Evolutionary conservation across 1,140 invertebrate species (phyloP).

Genomic region (Harpegnathos saltator): DNA sequence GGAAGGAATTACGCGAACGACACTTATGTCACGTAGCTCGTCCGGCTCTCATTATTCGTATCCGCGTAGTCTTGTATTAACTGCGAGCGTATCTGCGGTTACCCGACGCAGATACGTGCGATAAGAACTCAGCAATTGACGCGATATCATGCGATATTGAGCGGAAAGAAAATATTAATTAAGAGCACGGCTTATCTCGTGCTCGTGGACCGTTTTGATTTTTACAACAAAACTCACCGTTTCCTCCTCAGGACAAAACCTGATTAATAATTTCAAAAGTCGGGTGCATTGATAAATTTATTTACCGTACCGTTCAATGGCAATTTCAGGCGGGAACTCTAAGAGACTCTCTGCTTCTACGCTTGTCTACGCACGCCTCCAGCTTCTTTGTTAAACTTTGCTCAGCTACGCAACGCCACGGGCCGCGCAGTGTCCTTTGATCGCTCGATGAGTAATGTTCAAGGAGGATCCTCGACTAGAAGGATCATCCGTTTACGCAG

Average conservation of each 20-base stretch:
- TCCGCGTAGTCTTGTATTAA: no score
- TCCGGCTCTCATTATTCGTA: no score
- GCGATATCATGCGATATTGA: background rate
- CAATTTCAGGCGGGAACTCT: background rate
- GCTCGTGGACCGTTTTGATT: background rate
- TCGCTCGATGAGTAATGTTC: background rate
- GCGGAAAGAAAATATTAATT: background rate
- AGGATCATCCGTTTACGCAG: slow-evolving; percentile 6
- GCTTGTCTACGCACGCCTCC: background rate
- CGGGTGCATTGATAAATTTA: background rate
- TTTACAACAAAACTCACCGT: background rate
- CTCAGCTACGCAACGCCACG: background rate
- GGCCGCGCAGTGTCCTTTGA: background rate
- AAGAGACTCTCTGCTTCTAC: background rate
- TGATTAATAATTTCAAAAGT: background rate
- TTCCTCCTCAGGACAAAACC: no score
- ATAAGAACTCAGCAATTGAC: background rate
- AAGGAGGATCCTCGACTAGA: slow-evolving; percentile 2
- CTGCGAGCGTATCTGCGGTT: no score
- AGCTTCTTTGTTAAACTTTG: background rate
- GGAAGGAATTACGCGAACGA: background rate
- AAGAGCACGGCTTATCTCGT: no score
- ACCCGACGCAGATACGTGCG: background rate
- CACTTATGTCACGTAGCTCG: background rate
- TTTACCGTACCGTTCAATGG: background rate